Evolutionary conservation across 92 coral and sea anemone species (phyloP), one percentile per base, ranked within the genome.

Genomic region (Montipora capitata): DNA sequence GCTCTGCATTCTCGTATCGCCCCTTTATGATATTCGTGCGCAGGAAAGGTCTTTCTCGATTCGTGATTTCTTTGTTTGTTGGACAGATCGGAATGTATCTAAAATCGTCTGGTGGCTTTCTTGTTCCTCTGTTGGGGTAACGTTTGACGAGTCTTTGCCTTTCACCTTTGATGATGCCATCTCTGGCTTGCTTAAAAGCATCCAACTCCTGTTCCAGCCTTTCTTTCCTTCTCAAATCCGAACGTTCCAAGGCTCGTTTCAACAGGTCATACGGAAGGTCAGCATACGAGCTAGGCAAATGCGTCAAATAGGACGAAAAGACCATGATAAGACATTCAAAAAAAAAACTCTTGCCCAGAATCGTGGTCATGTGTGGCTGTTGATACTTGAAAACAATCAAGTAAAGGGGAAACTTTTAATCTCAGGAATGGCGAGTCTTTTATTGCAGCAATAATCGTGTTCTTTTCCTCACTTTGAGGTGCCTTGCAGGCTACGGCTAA

Each of bases 21-120:
- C 98, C 98, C 54, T 86, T 91, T 18, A 67, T 72, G n/a, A 95
- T 83, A 87, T 95, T 92, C 57, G 87, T 88, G 3, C 96, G 88
- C 45, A 95, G 84, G 39, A 90, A 95, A 0, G 98, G 92, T 44
- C 84, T 79, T 17, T 87, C 92, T 10, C 76, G 82, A 38, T 93
- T 62, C 52, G 67, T 48, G 20, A 95, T 84, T 59, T 95, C 96
- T 68, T 90, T 77, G 27, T 63, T 16, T 57, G 92, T 93, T 61
- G 98, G 98, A 59, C 88, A 95, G 67, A 95, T 58, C 3, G 93
- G 93, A 10, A 90, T 90, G 51, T 91, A 88, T 44, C 92, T 87
- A 40, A 81, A 95, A 38, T 95, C 91, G 44, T 95, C 87, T 38
- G 96, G 96, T 8, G 98, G 95, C 43, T 81, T 80, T 38, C 52